These are phyloP conservation scores for Helicoverpa armigera DNA, from an alignment of 1,140 invertebrate genomes.

Conservation along the genomic window DNA sequence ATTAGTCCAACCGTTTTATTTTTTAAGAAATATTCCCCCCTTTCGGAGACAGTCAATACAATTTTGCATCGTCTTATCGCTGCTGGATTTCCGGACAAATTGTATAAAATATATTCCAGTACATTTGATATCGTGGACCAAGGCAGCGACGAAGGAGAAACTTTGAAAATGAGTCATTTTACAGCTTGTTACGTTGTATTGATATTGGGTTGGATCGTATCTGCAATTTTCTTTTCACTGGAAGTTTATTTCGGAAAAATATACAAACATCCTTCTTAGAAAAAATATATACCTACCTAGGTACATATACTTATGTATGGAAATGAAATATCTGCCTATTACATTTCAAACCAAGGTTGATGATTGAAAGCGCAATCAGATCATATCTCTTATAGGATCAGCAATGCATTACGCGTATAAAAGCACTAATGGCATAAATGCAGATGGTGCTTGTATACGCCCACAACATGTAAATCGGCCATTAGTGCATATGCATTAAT, in stretches of 20 bases:
- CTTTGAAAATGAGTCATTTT: conserved; percentile 69
- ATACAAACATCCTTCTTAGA: conserved; percentile 21
- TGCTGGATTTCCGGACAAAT: conserved; percentile 66
- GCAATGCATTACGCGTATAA: conserved; percentile 24
- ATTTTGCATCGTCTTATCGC: conserved; percentile 66
- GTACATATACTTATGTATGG: background rate
- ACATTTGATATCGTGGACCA: conserved; percentile 25
- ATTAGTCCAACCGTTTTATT: conserved; percentile 68
- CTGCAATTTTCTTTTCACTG: conserved; percentile 64
- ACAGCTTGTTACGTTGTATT: conserved; percentile 73
- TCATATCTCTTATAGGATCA: background rate
- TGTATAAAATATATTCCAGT: conserved; percentile 66
- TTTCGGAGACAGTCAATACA: conserved; percentile 61
- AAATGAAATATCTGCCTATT: background rate
- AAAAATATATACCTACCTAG: background rate
- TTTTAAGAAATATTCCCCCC: conserved; percentile 77
- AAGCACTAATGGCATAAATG: conserved; percentile 11
- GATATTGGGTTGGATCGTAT: conserved; percentile 66
- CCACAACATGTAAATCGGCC: conserved; percentile 17
- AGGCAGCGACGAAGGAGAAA: conserved; percentile 43
- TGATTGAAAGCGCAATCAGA: background rate
- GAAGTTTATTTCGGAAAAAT: conserved; percentile 64
- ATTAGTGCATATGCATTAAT: conserved; percentile 20
- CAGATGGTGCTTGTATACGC: background rate
- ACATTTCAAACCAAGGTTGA: background rate